Evolutionary conservation across 2,797 vertebrate species (phyloP), one percentile per base, ranked within the genome.

Genomic region (Typhlichthys subterraneus): DNA sequence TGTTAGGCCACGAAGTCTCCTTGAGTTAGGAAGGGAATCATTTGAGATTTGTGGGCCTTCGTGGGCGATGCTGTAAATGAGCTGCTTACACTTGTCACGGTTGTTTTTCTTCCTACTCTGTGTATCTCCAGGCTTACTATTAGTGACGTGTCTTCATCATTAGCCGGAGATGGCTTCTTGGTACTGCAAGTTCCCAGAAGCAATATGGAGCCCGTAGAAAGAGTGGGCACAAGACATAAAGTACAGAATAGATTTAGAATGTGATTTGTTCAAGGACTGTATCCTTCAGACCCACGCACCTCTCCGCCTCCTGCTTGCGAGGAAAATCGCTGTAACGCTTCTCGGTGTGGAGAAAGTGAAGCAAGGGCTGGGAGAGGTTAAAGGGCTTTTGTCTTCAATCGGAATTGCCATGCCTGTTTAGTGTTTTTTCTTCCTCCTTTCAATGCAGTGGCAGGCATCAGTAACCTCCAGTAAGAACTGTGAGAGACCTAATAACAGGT

Each of bases 401-500:
- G 86, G 86, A 86, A 87, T 92, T 83, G 88, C 76, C 82, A 85
- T 29, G 70, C 82, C 84, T 88, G 79, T 88, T 91, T 86, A 88
- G 84, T 68, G 82, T 87, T 61, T 85, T 46, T 42, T 45, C 53
- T 54, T 57, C n/a, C 57, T 23, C 17, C 17, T 53, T 12, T 84
- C 87, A 85, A 87, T 90, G 90, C 86, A 86, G 75, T 91, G 87
- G 90, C 87, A 75, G 72, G 86, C 87, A 86, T 93, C 91, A 91
- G 79, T 79, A 75, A 88, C 88, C 75, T 85, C 86, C 75, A 67
- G 65, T 92, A 90, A 88, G 91, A 89, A 91, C 80, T 83, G 77
- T 90, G 87, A 89, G 93, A 91, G 93, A 90, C 80, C 88, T 90
- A 91, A 93, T 93, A 92, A 86, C 93, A 93, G 92, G 92, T 94